Conservation (phyloP, 2,113 vertebrate species). For the Sapayoa aenigma region DNA sequence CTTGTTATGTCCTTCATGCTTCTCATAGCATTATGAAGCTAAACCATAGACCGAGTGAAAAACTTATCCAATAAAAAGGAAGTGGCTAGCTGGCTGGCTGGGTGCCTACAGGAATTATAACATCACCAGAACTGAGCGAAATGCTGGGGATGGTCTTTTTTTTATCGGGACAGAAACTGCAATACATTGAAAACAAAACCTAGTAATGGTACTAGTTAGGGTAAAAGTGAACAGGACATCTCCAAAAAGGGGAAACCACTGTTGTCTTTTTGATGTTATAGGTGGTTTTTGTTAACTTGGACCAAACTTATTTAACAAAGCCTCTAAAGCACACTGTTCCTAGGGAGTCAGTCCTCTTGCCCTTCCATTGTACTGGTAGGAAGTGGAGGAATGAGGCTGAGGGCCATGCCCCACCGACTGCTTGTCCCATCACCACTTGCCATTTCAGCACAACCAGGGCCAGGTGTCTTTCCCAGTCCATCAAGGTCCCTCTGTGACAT, state of each 20-base stretch:
- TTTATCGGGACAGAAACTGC: no score
- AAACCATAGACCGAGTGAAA: neutral
- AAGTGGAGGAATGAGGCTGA: fast-evolving
- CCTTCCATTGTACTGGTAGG: neutral
- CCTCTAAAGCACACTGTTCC: neutral
- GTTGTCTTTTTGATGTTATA: neutral
- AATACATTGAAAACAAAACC: neutral
- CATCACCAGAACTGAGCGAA: neutral
- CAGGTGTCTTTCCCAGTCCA: neutral
- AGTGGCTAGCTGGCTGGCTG: neutral
- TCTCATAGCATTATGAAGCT: neutral
- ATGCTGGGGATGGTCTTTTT: neutral
- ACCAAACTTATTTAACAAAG: neutral
- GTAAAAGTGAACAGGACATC: neutral
- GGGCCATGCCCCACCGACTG: fast-evolving
- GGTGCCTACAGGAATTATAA: neutral
- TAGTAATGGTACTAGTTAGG: fast-evolving
- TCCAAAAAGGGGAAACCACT: neutral
- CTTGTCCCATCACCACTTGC: neutral
- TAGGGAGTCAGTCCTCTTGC: fast-evolving
- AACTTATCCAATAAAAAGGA: neutral
- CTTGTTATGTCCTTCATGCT: neutral
- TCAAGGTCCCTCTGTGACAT: neutral
- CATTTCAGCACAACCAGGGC: neutral
- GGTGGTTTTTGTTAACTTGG: neutral